Evolutionary conservation across 2,797 vertebrate species (phyloP).

Genomic region (Sarcoramphus papa): DNA sequence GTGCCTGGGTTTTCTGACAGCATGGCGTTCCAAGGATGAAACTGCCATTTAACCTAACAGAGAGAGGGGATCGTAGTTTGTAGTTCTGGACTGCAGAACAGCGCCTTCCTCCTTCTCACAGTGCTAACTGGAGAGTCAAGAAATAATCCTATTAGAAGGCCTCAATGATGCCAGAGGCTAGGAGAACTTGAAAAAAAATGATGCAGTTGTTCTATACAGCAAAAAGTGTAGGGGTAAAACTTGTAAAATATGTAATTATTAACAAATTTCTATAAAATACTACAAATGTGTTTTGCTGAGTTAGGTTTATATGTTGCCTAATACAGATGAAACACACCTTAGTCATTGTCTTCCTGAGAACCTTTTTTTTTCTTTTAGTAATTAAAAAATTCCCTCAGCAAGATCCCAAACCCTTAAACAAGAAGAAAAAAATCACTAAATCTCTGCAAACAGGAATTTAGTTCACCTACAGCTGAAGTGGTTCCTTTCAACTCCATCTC

Average conservation of each 20-base stretch:
- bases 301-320: not conserved
- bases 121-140: not conserved
- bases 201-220: not conserved
- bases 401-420: not conserved
- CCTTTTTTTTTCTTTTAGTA: not conserved
- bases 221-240: not conserved
- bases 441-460: not conserved
- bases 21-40: not conserved
- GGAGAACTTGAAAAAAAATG: not conserved
- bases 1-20: not conserved
- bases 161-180: not conserved
- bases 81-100: not conserved
- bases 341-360: not conserved
- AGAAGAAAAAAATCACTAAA: not conserved
- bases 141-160: not conserved
- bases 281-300: not conserved
- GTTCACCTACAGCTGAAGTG: not conserved
- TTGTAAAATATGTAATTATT: not conserved
- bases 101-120: not conserved
- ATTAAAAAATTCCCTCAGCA: not conserved
- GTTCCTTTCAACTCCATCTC: not conserved
- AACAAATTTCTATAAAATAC: not conserved
- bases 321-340: not conserved
- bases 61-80: not conserved
- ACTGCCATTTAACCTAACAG: not conserved